Conservation (phyloP, 2,888 invertebrate species). For the Halocaridina rubra region DNA sequence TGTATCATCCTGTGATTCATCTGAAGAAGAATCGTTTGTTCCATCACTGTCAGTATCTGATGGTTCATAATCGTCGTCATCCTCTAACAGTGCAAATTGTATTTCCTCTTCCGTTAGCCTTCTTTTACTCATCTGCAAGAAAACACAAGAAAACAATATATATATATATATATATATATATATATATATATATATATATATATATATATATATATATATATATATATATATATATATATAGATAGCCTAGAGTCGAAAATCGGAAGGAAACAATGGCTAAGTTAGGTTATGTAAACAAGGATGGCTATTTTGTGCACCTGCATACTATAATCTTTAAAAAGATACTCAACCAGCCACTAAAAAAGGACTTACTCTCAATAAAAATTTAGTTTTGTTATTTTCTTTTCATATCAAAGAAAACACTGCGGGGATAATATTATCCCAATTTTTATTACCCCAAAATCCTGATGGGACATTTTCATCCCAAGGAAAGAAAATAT, state of each 20-base stretch:
- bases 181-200: neutral
- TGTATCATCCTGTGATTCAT: neutral
- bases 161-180: neutral
- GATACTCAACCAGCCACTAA: neutral
- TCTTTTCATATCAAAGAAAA: neutral
- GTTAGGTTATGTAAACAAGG: neutral
- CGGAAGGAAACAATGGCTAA: neutral
- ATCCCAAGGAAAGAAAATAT: neutral
- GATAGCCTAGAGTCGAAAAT: neutral
- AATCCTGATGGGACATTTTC: neutral
- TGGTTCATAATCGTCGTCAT: neutral
- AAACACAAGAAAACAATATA: no score
- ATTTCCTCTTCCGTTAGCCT: neutral
- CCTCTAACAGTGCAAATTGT: neutral
- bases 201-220: neutral
- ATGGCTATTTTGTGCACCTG: neutral
- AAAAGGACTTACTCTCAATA: neutral
- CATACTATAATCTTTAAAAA: neutral
- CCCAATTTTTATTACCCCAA: neutral
- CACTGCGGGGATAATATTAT: neutral
- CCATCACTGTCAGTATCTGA: neutral
- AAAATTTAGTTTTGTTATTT: neutral
- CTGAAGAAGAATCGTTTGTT: conserved; percentile 3
- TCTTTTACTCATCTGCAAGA: neutral
- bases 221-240: neutral